These are phyloP conservation scores for Pocillopora damicornis DNA, from an alignment of 64 coral and sea anemone genomes.

Conservation along the genomic window DNA sequence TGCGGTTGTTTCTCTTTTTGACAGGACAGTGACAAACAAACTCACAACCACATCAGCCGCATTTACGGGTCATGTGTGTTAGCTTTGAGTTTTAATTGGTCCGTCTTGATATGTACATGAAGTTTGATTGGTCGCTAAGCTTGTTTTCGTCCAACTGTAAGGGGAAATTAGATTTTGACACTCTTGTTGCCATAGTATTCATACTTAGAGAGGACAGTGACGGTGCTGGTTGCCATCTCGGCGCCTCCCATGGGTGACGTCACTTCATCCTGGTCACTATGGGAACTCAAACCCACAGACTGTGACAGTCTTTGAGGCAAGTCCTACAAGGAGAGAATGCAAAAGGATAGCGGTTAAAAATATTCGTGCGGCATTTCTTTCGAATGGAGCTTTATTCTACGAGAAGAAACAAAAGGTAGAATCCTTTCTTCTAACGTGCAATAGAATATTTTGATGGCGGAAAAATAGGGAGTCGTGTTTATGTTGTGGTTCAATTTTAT, in stretches of 20 bases:
- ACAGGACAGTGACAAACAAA: no score
- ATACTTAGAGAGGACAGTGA: slow-evolving; percentile 32
- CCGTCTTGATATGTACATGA: not conserved
- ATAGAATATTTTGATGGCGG: no score
- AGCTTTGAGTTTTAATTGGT: no score
- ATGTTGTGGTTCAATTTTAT: no score
- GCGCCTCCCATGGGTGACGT: slow-evolving; percentile 7
- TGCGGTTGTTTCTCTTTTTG: no score
- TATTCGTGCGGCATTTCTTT: no score
- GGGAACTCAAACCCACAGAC: slow-evolving; percentile 52
- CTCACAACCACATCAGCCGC: no score
- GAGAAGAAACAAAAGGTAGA: not conserved
- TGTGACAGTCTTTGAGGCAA: slow-evolving; percentile 47
- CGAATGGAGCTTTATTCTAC: no score
- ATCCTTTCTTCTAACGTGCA: no score
- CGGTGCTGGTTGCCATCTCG: not conserved
- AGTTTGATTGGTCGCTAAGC: not conserved
- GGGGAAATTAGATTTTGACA: not conserved
- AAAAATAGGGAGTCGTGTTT: no score
- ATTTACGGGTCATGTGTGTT: no score
- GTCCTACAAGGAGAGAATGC: slow-evolving; percentile 27
- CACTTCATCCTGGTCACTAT: slow-evolving; percentile 22
- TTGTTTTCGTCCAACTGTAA: not conserved
- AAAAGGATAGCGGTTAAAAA: not conserved
- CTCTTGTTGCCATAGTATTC: not conserved